Conservation (phyloP, 2,888 invertebrate species). For the Glaucopsyche alexis region DNA sequence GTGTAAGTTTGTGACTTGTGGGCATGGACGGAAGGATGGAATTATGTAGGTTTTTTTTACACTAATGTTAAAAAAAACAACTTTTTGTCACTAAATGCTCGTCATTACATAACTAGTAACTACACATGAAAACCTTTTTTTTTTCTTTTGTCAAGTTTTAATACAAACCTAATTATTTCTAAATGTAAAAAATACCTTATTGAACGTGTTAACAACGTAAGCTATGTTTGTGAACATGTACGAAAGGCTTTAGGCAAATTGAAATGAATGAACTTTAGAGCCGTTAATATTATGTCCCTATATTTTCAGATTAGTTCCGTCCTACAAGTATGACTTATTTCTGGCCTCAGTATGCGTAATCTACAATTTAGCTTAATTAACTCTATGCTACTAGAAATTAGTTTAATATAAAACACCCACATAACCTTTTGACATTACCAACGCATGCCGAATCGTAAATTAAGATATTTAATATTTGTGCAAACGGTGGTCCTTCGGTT, state of each 20-base stretch:
- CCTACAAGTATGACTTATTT: neutral
- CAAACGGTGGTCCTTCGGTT: neutral
- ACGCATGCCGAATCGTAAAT: constrained; percentile 22
- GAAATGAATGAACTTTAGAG: neutral
- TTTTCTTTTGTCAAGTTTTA: no score
- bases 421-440: constrained; percentile 16
- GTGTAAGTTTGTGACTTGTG: no score
- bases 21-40: no score
- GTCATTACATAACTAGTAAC: no score
- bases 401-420: constrained; percentile 17
- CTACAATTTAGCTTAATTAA: constrained; percentile 13
- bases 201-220: no score
- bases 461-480: neutral
- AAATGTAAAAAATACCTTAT: no score
- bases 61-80: no score
- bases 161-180: no score
- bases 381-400: neutral
- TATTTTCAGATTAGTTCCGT: constrained; percentile 8
- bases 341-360: neutral
- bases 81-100: no score
- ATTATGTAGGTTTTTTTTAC: no score
- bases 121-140: no score
- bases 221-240: neutral
- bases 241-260: neutral
- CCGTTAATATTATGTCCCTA: neutral